These are phyloP conservation scores for Oryzias melastigma DNA, from an alignment of 2,113 vertebrate species.

Conservation along the genomic window DNA sequence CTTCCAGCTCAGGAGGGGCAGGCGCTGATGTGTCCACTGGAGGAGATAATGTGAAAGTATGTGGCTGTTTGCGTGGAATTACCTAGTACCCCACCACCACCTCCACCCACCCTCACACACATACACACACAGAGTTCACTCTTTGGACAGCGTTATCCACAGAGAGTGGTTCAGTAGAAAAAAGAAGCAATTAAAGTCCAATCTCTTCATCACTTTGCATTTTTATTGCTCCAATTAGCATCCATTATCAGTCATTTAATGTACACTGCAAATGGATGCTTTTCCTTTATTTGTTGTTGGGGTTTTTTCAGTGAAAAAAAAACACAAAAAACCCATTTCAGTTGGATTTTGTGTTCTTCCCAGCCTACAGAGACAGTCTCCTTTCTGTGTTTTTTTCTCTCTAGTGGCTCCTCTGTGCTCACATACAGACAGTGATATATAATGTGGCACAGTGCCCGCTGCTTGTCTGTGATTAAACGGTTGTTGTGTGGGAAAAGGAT, in stretches of 20 bases:
- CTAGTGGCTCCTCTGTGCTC: conserved; percentile 39
- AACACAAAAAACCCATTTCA: not conserved
- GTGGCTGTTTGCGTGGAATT: conserved; percentile 44
- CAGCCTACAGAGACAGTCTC: not conserved
- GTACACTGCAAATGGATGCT: conserved; percentile 43
- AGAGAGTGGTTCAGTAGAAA: conserved; percentile 10
- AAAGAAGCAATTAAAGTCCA: conserved; percentile 45
- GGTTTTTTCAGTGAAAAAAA: not conserved
- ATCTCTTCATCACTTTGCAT: conserved; percentile 32
- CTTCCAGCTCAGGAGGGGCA: conserved; percentile 27
- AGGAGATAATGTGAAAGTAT: conserved; percentile 31
- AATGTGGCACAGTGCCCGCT: conserved; percentile 51
- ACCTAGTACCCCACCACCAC: conserved; percentile 14
- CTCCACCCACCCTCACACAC: not conserved
- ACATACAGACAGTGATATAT: conserved; percentile 29
- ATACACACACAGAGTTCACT: conserved; percentile 9
- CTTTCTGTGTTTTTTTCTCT: conserved; percentile 14
- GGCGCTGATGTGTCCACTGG: conserved; percentile 26
- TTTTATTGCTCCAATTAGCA: conserved; percentile 61
- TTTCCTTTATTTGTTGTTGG: not conserved
- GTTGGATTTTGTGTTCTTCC: not conserved
- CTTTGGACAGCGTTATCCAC: conserved; percentile 8
- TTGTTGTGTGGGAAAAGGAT: conserved; percentile 73
- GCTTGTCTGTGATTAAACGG: conserved; percentile 72
- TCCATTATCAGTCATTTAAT: conserved; percentile 45